Evolutionary conservation across 2,113 vertebrate species (phyloP).

Genomic region (Urocitellus parryii): DNA sequence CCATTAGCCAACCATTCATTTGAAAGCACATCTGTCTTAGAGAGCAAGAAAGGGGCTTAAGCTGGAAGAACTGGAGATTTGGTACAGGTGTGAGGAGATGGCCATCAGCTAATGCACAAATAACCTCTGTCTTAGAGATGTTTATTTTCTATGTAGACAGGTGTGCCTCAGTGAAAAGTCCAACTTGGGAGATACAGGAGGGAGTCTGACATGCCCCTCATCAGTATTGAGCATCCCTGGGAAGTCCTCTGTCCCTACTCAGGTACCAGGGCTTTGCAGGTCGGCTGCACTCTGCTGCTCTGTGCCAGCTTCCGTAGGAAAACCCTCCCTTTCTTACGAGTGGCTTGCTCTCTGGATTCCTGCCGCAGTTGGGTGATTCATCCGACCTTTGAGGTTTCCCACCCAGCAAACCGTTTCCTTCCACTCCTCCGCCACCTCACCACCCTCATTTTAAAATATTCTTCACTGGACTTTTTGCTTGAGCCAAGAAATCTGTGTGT

Average conservation of each 20-base stretch:
- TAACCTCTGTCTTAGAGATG: background rate
- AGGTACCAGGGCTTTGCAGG: too few relatives aligned
- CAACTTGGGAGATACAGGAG: background rate
- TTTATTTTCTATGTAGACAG: background rate
- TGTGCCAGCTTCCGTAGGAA: background rate
- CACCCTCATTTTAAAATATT: background rate
- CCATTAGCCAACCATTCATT: background rate
- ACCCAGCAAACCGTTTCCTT: background rate
- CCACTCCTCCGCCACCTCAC: background rate
- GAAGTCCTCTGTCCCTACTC: accelerated
- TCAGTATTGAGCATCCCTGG: accelerated
- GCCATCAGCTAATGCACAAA: background rate
- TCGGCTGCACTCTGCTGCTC: background rate
- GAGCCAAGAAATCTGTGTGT: background rate
- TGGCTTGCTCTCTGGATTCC: background rate
- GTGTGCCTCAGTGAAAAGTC: too few relatives aligned
- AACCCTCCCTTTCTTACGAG: background rate
- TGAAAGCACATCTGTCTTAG: background rate
- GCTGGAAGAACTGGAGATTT: too few relatives aligned
- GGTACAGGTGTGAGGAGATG: background rate
- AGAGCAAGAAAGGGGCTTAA: background rate
- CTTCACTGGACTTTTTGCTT: background rate
- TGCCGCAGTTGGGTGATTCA: background rate
- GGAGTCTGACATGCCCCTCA: too few relatives aligned
- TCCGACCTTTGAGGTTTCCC: background rate